phyloP scores from a whole-genome alignment of 2,113 vertebrate species.

The Lepidiolamprologus cunningtoni region DNA sequence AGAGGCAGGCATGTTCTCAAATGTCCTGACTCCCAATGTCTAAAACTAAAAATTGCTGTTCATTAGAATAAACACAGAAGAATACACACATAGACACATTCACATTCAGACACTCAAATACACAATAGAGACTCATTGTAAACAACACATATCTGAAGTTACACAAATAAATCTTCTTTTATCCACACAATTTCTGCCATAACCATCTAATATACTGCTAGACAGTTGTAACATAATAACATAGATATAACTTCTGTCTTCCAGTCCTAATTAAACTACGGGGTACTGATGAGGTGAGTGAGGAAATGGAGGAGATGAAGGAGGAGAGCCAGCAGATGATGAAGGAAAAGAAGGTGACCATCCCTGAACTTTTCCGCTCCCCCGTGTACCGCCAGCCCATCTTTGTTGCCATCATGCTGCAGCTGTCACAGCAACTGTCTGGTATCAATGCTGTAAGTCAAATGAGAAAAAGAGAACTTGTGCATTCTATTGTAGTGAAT shows the following conservation, averaged over 20 bases:
- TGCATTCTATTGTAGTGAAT: not conserved
- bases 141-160: not conserved
- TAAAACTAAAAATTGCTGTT: not conserved
- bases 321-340: slow-evolving; percentile 95
- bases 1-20: not conserved
- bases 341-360: slow-evolving; percentile 91
- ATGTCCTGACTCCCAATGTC: not conserved
- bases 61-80: not conserved
- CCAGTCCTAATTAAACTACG: slow-evolving; percentile 89
- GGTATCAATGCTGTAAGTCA: slow-evolving; percentile 76
- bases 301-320: slow-evolving; percentile 92
- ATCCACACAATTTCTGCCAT: not conserved
- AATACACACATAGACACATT: not conserved
- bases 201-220: not conserved
- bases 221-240: not conserved
- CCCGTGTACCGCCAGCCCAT: slow-evolving; percentile 86
- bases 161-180: not conserved
- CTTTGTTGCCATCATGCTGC: slow-evolving; percentile 85
- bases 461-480: not conserved
- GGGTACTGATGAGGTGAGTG: slow-evolving; percentile 80
- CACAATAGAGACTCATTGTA: not conserved
- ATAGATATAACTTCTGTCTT: not conserved
- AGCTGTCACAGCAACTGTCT: slow-evolving; percentile 93
- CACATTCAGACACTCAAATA: not conserved
- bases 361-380: slow-evolving; percentile 86